phyloP scores from a whole-genome alignment of 2,113 vertebrate genomes.

The Empidonax alnorum region DNA sequence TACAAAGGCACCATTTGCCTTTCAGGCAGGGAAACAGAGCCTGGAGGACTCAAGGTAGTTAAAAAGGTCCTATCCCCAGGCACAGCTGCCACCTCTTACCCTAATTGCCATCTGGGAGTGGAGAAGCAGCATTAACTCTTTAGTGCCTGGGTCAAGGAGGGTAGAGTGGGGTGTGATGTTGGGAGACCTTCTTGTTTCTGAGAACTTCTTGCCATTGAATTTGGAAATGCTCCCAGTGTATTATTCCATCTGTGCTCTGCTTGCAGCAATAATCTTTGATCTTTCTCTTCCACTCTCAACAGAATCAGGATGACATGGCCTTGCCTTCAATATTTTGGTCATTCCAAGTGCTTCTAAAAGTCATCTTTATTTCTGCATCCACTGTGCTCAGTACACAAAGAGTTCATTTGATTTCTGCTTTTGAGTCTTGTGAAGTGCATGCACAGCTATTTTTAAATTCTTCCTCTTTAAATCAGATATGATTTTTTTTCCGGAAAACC shows the following conservation, averaged over 20 bases:
- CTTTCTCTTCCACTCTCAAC: background rate
- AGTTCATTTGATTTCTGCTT: background rate
- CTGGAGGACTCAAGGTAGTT: background rate
- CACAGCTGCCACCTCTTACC: background rate
- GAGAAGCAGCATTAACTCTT: background rate
- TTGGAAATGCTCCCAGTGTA: background rate
- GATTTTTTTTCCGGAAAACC: background rate
- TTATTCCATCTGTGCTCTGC: background rate
- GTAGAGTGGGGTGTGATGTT: fast-evolving
- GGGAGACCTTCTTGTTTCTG: background rate
- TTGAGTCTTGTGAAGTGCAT: background rate
- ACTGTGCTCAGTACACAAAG: background rate
- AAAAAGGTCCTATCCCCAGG: background rate
- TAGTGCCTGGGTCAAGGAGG: background rate
- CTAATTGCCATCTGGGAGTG: background rate
- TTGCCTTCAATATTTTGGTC: background rate
- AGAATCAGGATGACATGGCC: background rate
- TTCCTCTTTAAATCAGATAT: background rate
- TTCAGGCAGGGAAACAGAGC: fast-evolving
- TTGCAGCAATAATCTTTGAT: background rate
- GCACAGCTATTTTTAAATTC: background rate
- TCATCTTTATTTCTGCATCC: background rate
- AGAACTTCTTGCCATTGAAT: background rate
- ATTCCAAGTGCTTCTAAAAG: background rate
- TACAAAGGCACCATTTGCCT: fast-evolving